A percentile compares a stretch with the other conserved stretches of the same genome.
Evolutionary conservation across 92 coral and sea anemone genomes (phyloP).

Genomic region (Epizoanthus scotinus): DNA sequence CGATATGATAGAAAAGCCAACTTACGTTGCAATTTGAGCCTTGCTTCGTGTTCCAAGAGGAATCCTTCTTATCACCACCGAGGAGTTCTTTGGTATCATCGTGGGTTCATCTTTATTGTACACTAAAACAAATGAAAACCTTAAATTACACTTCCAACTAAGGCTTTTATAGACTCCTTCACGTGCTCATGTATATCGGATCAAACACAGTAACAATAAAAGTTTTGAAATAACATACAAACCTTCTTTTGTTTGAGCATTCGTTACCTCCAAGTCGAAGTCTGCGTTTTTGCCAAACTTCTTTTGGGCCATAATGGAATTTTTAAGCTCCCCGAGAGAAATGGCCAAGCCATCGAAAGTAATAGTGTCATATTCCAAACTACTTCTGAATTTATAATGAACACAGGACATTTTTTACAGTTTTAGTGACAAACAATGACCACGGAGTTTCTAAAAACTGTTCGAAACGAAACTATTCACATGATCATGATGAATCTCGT

Average conservation of each 20-base stretch:
- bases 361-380: slow-evolving; percentile 95
- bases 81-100: slow-evolving; percentile 95
- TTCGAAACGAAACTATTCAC: neutral
- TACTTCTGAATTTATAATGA: slow-evolving; percentile 97
- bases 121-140: slow-evolving; percentile 46
- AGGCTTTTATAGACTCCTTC: neutral
- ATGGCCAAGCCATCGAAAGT: slow-evolving; percentile 95
- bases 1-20: slow-evolving; percentile 7
- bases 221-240: neutral
- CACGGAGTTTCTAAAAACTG: neutral
- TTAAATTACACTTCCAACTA: neutral
- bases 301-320: slow-evolving; percentile 91
- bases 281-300: slow-evolving; percentile 88
- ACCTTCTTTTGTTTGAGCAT: slow-evolving; percentile 99
- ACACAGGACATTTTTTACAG: slow-evolving; percentile 85
- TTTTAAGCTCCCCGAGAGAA: slow-evolving; percentile 95
- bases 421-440: neutral
- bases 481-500: neutral
- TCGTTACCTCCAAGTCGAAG: slow-evolving; percentile 94
- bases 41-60: slow-evolving; percentile 88
- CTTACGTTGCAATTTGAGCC: slow-evolving; percentile 98
- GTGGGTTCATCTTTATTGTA: slow-evolving; percentile 92
- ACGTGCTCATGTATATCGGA: neutral
- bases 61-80: slow-evolving; percentile 93
- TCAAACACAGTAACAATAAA: neutral